Conservation (phyloP, 2,113 vertebrate species). For the Gavia stellata region DNA sequence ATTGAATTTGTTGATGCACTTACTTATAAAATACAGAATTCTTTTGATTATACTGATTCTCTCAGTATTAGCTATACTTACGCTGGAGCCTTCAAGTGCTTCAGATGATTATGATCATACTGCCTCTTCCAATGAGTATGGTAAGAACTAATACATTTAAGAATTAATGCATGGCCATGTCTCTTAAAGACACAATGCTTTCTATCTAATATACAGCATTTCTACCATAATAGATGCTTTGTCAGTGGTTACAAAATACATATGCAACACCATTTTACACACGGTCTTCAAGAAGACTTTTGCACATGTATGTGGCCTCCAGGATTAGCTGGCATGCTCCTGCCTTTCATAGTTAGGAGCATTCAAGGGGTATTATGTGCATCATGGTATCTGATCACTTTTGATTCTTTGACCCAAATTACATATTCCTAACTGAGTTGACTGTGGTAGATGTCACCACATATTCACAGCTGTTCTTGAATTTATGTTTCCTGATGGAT, state of each 20-base stretch:
- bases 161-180: neutral
- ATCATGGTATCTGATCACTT: neutral
- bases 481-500: neutral
- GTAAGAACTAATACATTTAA: neutral
- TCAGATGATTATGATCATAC: neutral
- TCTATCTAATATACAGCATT: neutral
- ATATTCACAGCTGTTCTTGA: neutral
- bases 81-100: neutral
- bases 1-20: neutral
- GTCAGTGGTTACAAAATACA: neutral
- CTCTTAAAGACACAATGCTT: neutral
- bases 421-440: neutral
- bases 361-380: neutral
- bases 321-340: neutral
- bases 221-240: neutral
- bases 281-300: neutral
- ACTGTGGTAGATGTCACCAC: neutral
- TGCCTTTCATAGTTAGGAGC: neutral
- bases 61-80: neutral
- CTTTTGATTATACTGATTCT: neutral
- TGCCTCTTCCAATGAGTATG: neutral
- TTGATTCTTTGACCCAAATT: neutral
- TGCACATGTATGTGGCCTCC: neutral
- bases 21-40: neutral
- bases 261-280: neutral